Base-by-base conservation (phyloP, 2,113 vertebrate species). In the Gobius niger region DNA sequence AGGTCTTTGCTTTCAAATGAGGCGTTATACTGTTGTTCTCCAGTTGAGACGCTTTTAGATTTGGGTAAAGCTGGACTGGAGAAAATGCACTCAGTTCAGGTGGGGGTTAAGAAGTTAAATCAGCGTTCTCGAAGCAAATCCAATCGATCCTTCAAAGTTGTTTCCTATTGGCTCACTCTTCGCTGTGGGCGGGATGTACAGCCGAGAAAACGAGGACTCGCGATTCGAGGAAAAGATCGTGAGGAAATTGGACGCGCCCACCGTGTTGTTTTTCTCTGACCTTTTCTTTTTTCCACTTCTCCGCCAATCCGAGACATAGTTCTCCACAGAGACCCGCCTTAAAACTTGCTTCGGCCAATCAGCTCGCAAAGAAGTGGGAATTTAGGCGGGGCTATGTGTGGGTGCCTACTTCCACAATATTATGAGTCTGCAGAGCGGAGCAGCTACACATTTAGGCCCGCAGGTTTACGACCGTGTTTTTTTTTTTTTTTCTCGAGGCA, bases 231-330 rank as follows among this genome's bases (percentile, higher is more conserved):
- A 24, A 11, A 53, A 4, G 16, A 3, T 24, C 14, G 3, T 52
- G 15, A 24, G 52, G 24, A 53, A 53, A 19, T 19, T 6, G 52
- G 52, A 54, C 52, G 52, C 18, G 12, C 7, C 52, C 52, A 18
- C 67, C 69, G 72, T 66, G 54, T 87, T 83, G 76, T 77, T 88
- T 60, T 84, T 76, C 73, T 73, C 77, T 70, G 60, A 77, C 73
- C 67, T 73, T 80, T 83, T 74, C 40, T 69, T 59, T 72, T 60
- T 44, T 46, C 9, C 44, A 42, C 10, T 7, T 11, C 0, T 13
- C 14, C 16, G 56, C 91, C 82, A 91, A 91, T 91, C 57, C 77
- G 69, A 44, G 40, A 52, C 73, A 59, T 56, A 65, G 47, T 40
- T 53, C 7, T 1, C 1, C 34, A 8, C 16, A 0, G 0, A 63